These are phyloP conservation scores for Hemicordylus capensis DNA, from an alignment of 2,113 vertebrate genomes.

Conservation along the genomic window DNA sequence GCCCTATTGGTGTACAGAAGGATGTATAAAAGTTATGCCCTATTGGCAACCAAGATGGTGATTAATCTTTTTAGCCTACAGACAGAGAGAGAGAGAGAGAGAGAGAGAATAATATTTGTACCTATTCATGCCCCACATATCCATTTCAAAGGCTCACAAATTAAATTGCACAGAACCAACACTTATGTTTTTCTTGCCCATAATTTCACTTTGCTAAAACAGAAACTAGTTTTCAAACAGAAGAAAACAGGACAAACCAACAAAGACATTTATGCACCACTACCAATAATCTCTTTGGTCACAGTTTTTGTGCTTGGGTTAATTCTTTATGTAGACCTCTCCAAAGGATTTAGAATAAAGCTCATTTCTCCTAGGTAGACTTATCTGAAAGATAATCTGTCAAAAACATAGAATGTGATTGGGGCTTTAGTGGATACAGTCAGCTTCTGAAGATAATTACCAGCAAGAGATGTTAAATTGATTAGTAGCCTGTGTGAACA, in stretches of 20 bases:
- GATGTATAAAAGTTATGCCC: background rate
- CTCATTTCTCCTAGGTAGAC: background rate
- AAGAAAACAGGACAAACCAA: background rate
- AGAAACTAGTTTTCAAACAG: background rate
- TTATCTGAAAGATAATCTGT: constrained; percentile 8
- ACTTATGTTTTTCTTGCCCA: background rate
- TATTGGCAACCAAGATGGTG: background rate
- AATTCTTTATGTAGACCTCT: background rate
- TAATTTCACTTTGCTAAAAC: background rate
- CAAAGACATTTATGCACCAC: background rate
- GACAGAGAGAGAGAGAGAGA: too few species aligned
- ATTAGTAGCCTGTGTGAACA: constrained; percentile 12
- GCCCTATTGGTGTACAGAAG: too few species aligned
- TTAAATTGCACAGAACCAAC: background rate
- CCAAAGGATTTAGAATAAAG: too few species aligned
- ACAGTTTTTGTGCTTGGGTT: background rate
- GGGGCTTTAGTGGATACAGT: background rate
- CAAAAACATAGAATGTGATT: constrained; percentile 2
- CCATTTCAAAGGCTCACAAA: background rate
- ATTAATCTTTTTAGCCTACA: background rate
- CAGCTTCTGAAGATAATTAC: constrained; percentile 24
- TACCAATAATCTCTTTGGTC: background rate
- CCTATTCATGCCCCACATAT: background rate
- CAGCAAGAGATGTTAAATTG: constrained; percentile 19
- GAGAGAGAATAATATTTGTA: too few species aligned